Evolutionary conservation across 2,888 invertebrate genomes (phyloP), one percentile per base, ranked within the genome.

Genomic region (Orthosia gracilis): DNA sequence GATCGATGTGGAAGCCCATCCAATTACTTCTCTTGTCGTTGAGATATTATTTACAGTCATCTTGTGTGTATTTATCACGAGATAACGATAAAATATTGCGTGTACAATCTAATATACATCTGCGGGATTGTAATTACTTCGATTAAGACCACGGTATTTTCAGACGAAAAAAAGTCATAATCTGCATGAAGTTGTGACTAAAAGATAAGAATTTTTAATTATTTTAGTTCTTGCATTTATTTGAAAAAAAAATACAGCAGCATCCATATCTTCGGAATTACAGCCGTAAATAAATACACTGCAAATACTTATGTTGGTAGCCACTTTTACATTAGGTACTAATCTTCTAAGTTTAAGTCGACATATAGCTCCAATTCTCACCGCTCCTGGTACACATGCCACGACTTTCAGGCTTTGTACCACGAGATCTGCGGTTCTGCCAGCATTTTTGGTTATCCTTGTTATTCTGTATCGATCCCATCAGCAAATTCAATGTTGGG

Each of bases 11-110:
- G 90, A 90, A 89, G 90, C 90, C 88, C 91, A 91, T 89, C 93
- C 94, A 94, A 94, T 94, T 94, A 95, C 92, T 92, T 86, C 87
- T 88, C 92, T 87, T 93, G 94, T 94, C 94, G 93, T 90, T 92
- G 92, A 88, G 88, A 88, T 87, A 91, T 94, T 93, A 94, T 94
- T 94, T 94, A 94, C 92, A 91, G 90, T 89, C 89, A 87, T 87
- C 85, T 88, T 90, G 79, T 92, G 91, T 92, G 92, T 93, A 93
- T 92, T 93, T 92, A 94, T 91, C 91, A 85, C 68, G 87, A 92
- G 92, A 93, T 93, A 93, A 91, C 86, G 85, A 86, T 90, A 89
- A 91, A 88, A 89, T 90, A 91, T 92, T 89, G 86, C 86, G 74
- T 88, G 87, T 85, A 88, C 89, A 88, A 90, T 89, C 90, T 87